A percentile compares a stretch with the other conserved stretches of the same genome.
Evolutionary conservation across 2,113 vertebrate species (phyloP).

Genomic region (Embiotoca jacksoni): DNA sequence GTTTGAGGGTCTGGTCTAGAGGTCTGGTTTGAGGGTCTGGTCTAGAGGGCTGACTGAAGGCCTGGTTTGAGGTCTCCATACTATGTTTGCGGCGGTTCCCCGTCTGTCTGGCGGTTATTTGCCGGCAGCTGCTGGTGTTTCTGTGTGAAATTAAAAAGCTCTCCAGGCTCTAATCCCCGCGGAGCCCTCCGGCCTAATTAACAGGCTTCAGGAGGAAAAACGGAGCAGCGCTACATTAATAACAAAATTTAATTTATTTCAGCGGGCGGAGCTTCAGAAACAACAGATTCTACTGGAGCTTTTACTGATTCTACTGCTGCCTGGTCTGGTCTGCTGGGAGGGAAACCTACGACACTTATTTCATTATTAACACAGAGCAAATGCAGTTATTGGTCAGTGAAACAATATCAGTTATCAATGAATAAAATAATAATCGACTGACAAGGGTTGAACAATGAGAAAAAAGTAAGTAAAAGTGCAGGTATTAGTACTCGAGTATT

Average conservation of each 20-base stretch:
- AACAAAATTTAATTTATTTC: constrained; percentile 62
- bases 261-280: background rate
- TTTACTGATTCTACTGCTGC: background rate
- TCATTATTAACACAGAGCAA: too few species aligned
- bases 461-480: too few species aligned
- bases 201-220: constrained; percentile 45
- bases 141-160: constrained; percentile 65
- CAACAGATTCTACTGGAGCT: constrained; percentile 2
- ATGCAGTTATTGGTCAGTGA: too few species aligned
- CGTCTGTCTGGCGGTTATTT: constrained; percentile 37
- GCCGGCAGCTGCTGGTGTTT: constrained; percentile 65
- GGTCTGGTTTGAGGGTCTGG: background rate
- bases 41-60: background rate
- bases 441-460: too few species aligned
- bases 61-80: background rate
- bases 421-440: too few species aligned
- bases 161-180: constrained; percentile 62
- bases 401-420: too few species aligned
- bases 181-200: constrained; percentile 63
- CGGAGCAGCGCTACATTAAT: constrained; percentile 64
- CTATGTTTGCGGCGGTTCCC: background rate
- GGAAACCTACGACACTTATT: too few species aligned
- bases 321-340: too few species aligned
- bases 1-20: background rate
- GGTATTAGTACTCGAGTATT: too few species aligned